Conservation (phyloP, 2,888 invertebrate genomes). For the Hypercompe scribonia region DNA sequence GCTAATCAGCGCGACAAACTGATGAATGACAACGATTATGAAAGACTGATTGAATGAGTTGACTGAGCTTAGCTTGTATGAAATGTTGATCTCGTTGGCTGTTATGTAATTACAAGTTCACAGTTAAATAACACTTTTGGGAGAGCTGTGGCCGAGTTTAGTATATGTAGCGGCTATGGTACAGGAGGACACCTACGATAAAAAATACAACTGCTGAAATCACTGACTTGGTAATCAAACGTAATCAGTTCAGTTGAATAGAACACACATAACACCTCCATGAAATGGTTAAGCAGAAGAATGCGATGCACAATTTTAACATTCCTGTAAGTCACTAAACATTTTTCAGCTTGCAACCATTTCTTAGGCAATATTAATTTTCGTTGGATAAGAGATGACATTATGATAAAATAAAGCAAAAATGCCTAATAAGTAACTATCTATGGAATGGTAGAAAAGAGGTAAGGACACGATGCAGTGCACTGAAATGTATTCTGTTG, state of each 20-base stretch:
- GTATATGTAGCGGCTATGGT: background rate
- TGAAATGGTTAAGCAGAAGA: background rate
- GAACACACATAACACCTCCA: background rate
- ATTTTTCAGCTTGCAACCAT: too few relatives aligned
- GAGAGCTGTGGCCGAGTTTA: background rate
- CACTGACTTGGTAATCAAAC: background rate
- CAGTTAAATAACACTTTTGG: constrained; percentile 4
- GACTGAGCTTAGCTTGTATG: constrained; percentile 12
- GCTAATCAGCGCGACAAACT: constrained; percentile 63
- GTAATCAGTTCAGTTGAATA: background rate
- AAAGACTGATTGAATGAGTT: constrained; percentile 49
- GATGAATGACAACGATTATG: constrained; percentile 57
- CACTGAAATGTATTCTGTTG: constrained; percentile 33
- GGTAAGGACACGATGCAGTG: constrained; percentile 14
- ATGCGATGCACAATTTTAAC: background rate
- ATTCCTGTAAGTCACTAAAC: background rate
- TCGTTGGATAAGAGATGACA: background rate
- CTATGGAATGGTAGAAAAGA: background rate
- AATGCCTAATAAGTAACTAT: background rate
- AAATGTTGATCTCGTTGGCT: constrained; percentile 14
- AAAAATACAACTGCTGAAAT: background rate
- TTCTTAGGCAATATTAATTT: background rate
- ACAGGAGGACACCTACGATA: background rate
- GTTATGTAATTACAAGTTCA: constrained; percentile 17
- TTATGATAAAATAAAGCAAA: background rate